Percentiles rank a stretch among this genome's conserved stretches.
phyloP scores from a whole-genome alignment of 2,888 invertebrate genomes.

The Polymixis lichenea region DNA sequence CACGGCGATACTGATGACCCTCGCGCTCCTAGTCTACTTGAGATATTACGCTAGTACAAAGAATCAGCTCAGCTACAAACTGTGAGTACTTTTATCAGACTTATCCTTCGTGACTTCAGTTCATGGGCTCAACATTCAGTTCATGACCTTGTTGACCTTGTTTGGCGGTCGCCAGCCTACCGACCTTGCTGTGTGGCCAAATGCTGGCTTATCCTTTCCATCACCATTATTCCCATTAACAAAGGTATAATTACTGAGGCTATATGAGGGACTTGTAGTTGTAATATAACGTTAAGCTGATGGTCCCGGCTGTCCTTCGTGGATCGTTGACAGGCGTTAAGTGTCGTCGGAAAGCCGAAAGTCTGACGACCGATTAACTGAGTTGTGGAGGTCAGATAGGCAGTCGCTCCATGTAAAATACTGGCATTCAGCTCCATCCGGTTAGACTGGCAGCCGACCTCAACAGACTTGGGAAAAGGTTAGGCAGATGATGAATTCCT shows the following conservation, averaged over 20 bases:
- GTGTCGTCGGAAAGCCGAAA: no score
- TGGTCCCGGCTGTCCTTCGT: no score
- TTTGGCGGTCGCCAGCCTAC: not conserved
- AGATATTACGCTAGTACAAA: constrained; percentile 70
- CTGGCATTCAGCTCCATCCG: no score
- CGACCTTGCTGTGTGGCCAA: not conserved
- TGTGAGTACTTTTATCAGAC: constrained; percentile 74
- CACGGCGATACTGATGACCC: constrained; percentile 89
- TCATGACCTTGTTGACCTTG: not conserved
- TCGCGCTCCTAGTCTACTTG: constrained; percentile 84
- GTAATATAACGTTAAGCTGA: no score
- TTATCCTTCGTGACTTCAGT: not conserved
- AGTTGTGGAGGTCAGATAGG: no score
- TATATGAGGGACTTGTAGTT: no score
- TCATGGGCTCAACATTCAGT: not conserved
- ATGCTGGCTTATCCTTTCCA: not conserved
- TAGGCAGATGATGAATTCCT: not conserved
- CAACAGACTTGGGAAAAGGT: no score
- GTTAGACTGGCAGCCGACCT: no score
- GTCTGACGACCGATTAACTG: no score
- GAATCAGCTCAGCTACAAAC: constrained; percentile 73
- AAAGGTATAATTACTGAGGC: no score
- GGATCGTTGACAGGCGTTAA: no score
- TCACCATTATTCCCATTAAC: not conserved
- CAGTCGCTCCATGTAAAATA: no score